Conservation (phyloP, 2,888 invertebrate genomes). For the Hypomecis atomaria region DNA sequence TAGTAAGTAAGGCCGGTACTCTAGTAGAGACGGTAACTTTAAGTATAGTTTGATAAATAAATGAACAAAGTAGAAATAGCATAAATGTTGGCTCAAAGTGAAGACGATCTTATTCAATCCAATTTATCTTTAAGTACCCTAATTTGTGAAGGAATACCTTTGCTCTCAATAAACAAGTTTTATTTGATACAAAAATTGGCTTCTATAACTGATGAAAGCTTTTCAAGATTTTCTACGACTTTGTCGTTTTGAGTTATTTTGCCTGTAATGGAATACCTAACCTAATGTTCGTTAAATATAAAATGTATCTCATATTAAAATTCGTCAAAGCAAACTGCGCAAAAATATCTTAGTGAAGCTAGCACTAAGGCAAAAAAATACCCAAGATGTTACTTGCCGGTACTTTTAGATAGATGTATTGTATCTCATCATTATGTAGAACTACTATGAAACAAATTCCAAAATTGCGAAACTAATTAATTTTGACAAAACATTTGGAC, state of each 20-base stretch:
- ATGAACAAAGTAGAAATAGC: background rate
- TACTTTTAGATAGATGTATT: too few species aligned
- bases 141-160: constrained; percentile 11
- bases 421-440: too few species aligned
- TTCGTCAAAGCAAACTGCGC: too few species aligned
- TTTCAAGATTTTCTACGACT: constrained; percentile 7
- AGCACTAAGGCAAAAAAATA: too few species aligned
- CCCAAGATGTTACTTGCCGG: too few species aligned
- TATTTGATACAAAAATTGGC: constrained; percentile 15
- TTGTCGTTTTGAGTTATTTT: constrained; percentile 2
- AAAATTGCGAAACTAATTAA: background rate
- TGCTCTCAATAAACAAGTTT: constrained; percentile 8
- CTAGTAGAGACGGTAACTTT: too few species aligned
- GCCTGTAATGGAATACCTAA: background rate
- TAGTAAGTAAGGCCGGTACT: too few species aligned
- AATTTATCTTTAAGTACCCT: constrained; percentile 7
- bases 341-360: too few species aligned
- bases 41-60: too few species aligned
- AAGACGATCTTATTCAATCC: constrained; percentile 7
- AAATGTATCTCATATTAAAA: too few species aligned
- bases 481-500: background rate
- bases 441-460: background rate
- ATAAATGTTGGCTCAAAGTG: background rate
- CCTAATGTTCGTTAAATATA: too few species aligned
- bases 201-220: constrained; percentile 31